Base-by-base conservation (phyloP, 2,888 invertebrate genomes). In the Cataglyphis livida region DNA sequence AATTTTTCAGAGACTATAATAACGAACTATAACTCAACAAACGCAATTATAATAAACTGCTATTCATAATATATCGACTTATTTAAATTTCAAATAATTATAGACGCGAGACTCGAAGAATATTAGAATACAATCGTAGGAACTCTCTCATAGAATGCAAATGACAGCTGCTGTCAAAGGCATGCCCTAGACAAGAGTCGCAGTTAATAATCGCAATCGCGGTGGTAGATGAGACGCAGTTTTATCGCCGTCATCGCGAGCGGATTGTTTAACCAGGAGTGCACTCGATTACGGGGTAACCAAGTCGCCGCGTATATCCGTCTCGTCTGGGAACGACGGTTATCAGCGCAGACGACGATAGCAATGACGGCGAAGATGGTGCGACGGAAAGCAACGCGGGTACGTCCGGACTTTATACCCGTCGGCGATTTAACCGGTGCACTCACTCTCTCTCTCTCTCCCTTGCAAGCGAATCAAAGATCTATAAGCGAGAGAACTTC, bases 351-450 rank as follows among this genome's bases (percentile, higher is more conserved):
- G 76, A 75, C 57, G 35, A n/a, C 9, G 62, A 81, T 38, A 66
- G 66, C 73, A 74, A 81, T 61, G 44, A 62, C 79, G 70, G 5
- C 44, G 35, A 54, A 64, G 61, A 81, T 75, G 65, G 61, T 38
- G 41, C 28, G 48, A 65, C 83, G 84, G 64, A 70, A 70, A 83
- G 76, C 82, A 85, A 87, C 54, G 78, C 64, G 48, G n/a, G 59
- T 70, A 74, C 64, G 75, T 59, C 64, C 81, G 73, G 74, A 25
- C 35, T 75, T 81, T 81, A 81, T 41, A 25, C 48, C 76, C 78
- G 28, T 18, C 64, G 32, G 70, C 78, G 41, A 70, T 57, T 59
- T 70, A 70, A 18, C 32, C 38, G 48, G 25, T 51, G 18, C 64
- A 10, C 28, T 64, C 21, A 21, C 21, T 21, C 21, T 21, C 21